Conservation (phyloP, 2,797 vertebrate species). For the Cossypha caffra region DNA sequence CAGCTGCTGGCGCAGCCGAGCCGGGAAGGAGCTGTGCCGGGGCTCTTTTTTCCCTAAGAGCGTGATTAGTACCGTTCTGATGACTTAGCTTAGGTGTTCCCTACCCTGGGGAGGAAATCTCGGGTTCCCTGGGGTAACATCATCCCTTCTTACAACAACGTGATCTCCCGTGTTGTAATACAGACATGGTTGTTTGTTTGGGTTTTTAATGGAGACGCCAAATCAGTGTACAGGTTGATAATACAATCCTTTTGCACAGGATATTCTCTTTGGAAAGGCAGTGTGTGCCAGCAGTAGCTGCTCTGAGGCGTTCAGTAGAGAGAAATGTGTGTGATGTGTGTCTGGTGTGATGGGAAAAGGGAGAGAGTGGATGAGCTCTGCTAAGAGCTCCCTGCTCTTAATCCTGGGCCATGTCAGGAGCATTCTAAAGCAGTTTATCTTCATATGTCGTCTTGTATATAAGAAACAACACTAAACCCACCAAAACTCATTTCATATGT, state of each 20-base stretch:
- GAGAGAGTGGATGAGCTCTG: slow-evolving; percentile 14
- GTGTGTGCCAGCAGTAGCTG: neutral
- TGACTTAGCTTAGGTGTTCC: neutral
- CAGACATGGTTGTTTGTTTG: fast-evolving
- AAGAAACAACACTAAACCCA: slow-evolving; percentile 76
- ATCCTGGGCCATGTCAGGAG: slow-evolving; percentile 52
- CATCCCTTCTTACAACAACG: neutral
- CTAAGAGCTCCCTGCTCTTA: slow-evolving; percentile 63
- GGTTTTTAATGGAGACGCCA: neutral
- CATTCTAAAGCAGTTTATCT: slow-evolving; percentile 78
- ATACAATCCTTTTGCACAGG: neutral
- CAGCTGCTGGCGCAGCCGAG: neutral
- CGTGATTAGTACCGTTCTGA: neutral
- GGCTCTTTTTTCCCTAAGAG: neutral
- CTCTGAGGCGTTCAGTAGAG: neutral
- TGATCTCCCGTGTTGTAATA: neutral
- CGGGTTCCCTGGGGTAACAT: neutral
- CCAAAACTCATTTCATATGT: slow-evolving; percentile 82
- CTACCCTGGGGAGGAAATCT: neutral
- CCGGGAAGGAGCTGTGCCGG: neutral
- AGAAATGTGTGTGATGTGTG: neutral
- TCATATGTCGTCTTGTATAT: slow-evolving; percentile 68
- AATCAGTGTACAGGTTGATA: neutral
- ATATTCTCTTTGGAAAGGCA: slow-evolving; percentile 16
- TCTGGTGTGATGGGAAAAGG: neutral